Evolutionary conservation across 2,888 invertebrate genomes (phyloP), one percentile per base, ranked within the genome.

Genomic region (Pogonocherus hispidulus): DNA sequence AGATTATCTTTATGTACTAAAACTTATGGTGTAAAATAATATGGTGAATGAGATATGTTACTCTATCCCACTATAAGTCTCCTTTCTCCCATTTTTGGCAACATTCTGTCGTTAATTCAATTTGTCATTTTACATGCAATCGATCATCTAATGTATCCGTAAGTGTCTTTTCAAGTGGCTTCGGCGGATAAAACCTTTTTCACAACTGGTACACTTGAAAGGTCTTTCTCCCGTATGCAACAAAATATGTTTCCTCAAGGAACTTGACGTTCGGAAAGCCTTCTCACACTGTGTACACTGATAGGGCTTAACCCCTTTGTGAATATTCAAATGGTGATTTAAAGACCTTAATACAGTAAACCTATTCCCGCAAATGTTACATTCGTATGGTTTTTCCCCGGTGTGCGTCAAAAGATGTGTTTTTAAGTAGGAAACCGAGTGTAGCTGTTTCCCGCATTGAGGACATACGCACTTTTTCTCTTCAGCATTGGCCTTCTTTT

Each of bases 291-390:
- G 65, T 14, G 56, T 63, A 47, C 73, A 73, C 46, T 64, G 63
- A 52, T 67, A 70, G 9, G 73, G 73, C 57, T 73, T 73, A 9
- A 73, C 62, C 9, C 70, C 70, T 16, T 67, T 73, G 37, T 73
- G 73, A 46, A 73, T 73, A 35, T 73, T 73, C 41, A 73, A 49
- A 54, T 73, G 73, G 32, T 70, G 66, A 8, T 73, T 66, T n/a
- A 73, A 20, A 14, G 70, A 65, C 11, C 68, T 66, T 23, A 65
- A 64, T 1, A 70, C 66, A 0, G 73, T 65, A 22, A 73, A 73
- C 27, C 22, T 64, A 14, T 70, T 68, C 32, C 66, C 70, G 27
- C 73, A 73, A 32, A 70, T 66, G 20, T 70, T 59, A n/a, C 73
- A 73, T 11, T 46, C 63, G 20, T 55, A 70, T 1, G 73, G 70